Conservation (phyloP, 2,113 vertebrate species). For the Oenanthe oenanthe region DNA sequence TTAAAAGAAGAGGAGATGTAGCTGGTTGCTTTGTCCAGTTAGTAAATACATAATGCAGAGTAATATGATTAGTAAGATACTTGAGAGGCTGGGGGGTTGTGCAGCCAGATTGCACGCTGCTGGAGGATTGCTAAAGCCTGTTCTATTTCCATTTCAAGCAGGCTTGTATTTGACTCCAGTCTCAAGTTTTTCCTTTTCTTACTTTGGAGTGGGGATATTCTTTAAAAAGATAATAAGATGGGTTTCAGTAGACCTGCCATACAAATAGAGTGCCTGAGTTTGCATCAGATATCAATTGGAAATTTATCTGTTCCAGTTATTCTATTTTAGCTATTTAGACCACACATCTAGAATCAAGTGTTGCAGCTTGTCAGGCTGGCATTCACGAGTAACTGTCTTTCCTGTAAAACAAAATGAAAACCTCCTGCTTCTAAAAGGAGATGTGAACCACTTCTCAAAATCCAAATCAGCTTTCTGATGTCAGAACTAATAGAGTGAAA, state of each 20-base stretch:
- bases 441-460: not conserved
- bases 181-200: not conserved
- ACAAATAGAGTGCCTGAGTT: not conserved
- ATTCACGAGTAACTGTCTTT: not conserved
- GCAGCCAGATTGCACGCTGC: not conserved
- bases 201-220: not conserved
- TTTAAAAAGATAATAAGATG: not conserved
- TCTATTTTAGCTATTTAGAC: not conserved
- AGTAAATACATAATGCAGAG: not conserved
- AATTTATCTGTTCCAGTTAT: not conserved
- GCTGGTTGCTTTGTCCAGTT: not conserved
- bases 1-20: not conserved
- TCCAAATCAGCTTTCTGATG: not conserved
- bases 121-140: not conserved
- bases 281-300: not conserved
- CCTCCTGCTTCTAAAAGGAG: not conserved
- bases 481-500: not conserved
- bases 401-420: constrained; percentile 2
- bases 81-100: not conserved
- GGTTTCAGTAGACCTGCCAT: not conserved
- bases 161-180: not conserved
- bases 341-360: not conserved
- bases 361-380: not conserved
- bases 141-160: not conserved
- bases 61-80: not conserved